Evolutionary conservation across 2,113 vertebrate genomes (phyloP).

Genomic region (Deroptyus accipitrinus): DNA sequence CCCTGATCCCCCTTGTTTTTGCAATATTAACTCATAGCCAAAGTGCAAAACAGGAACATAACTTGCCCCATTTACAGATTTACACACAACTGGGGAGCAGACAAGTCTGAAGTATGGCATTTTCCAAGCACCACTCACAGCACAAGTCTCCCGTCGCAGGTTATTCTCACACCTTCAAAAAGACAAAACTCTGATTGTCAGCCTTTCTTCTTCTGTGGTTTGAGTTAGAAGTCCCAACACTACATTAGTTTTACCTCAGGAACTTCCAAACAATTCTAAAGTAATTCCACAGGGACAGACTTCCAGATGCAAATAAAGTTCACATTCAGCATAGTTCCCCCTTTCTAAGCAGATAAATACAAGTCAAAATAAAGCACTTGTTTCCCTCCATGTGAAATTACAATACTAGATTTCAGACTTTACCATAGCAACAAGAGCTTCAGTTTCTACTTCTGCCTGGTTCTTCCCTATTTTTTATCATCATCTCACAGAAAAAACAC

Average conservation of each 20-base stretch:
- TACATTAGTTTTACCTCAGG: neutral
- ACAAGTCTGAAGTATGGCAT: neutral
- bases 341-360: neutral
- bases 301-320: neutral
- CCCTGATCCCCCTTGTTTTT: fast-evolving
- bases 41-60: neutral
- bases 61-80: neutral
- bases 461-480: neutral
- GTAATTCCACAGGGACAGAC: neutral
- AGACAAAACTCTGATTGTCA: neutral
- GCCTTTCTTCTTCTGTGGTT: neutral
- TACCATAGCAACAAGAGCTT: neutral
- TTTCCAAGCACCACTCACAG: neutral
- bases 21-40: neutral
- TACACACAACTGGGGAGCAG: neutral
- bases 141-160: fast-evolving
- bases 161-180: neutral
- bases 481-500: neutral
- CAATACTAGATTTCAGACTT: neutral
- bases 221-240: neutral
- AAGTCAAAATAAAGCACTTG: neutral
- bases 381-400: neutral
- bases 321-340: neutral
- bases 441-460: neutral
- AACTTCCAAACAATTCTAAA: neutral